Base-by-base conservation (phyloP, 1,140 invertebrate species). In the Pseudomyrmex dendroicus region DNA sequence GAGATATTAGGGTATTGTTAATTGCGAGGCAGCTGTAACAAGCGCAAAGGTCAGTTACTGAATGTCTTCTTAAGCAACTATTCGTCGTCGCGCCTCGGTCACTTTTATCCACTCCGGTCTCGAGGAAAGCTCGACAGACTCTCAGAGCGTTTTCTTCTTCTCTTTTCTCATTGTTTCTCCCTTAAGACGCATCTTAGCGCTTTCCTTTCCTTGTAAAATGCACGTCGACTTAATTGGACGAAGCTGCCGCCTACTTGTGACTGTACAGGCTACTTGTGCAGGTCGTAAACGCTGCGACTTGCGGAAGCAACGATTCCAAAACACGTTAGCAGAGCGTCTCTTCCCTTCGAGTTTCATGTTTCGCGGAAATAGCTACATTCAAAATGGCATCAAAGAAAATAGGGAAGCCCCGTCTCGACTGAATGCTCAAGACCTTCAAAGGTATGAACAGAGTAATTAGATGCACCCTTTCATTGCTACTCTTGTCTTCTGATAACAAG, bases 201-300 rank as follows among this genome's bases (percentile, higher is more conserved):
- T 89, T 82, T 83, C 68, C 73, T 83, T 83, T 50, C 68, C 68
- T 57, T 70, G 72, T 83, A 82, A 85, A 89, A 89, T 89, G 83
- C 61, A 89, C 85, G 88, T 73, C 74, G 70, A 85, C 84, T 89
- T 89, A 89, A 89, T 89, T 89, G 87, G 85, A 89, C 63, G 74
- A 87, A 86, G 73, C 66, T 80, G 76, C 78, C 70, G 85, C 66
- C 82, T 74, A 46, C 73, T 86, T 68, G 72, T 62, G 87, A 86
- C 82, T 89, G 77, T 89, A 89, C 84, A 83, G 68, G 74, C 77
- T 73, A 87, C 83, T 88, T 82, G 46, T 62, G 61, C 73, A 56
- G 35, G 63, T 10, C n/a, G 25, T 44, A 56, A 52, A 63, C 50
- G 48, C 59, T 61, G 82, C 62, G 84, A 80, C 74, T 78, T 50